Base-by-base conservation (phyloP, 2,113 vertebrate species). In the Syrrhaptes paradoxus region DNA sequence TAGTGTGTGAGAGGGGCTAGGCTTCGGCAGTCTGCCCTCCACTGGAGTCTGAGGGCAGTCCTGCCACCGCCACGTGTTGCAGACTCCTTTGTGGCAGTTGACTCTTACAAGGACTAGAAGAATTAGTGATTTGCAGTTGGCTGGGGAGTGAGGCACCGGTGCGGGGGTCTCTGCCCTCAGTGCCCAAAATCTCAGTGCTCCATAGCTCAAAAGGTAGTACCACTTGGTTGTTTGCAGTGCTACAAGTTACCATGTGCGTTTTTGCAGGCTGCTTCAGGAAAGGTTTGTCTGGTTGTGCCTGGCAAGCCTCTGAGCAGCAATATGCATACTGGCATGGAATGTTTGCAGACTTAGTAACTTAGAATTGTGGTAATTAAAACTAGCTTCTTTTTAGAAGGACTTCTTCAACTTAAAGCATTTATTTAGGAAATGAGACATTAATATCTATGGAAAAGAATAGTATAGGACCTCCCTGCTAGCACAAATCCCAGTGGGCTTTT, bases 241-340 rank as follows among this genome's bases (percentile, higher is more conserved):
- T 72, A 5, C 11, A 46, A 21, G 36, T 82, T 78, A 48, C 18
- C 12, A 3, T 2, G 4, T 45, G 26, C 6, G 28, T 80, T 73
- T 74, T 61, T 86, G 38, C 38, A 25, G 65, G 17, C 43, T 51
- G 43, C 51, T 76, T 87, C 10, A n/a, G 61, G 36, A 76, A 59
- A 36, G 58, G n/a, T 28, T n/a, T 34, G 12, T 0, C 17, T 46
- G 26, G 10, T 41, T 5, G 2, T 66, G 41, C 10, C 6, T 1
- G 2, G 54, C 28, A 83, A 79, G 55, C 7, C 11, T 51, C 54
- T 70, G 66, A 45, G 61, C 77, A 72, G 58, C 52, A 32, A 10
- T 34, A 15, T 16, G 4, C 29, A 22, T 8, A 28, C 5, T 14
- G 29, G 32, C 13, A 17, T 49, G n/a, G 70, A 76, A 65, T 65